These are phyloP conservation scores for Drosophila kurseongensis DNA, from an alignment of 1,140 invertebrate genomes.

Conservation along the genomic window DNA sequence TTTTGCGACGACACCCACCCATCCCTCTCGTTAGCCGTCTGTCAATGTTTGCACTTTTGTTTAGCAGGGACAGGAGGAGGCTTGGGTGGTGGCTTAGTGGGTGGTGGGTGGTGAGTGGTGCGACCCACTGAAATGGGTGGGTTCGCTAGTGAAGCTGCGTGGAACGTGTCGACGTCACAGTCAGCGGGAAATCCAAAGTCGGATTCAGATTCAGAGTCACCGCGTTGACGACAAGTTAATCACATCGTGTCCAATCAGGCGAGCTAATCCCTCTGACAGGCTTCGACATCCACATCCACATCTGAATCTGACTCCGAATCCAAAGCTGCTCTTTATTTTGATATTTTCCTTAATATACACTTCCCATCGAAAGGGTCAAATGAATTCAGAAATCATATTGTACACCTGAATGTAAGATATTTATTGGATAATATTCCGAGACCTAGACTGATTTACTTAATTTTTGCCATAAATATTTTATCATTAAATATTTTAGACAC, in stretches of 20 bases:
- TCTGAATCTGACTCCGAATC: not conserved
- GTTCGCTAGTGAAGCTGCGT: not conserved
- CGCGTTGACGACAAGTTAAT: constrained; percentile 73
- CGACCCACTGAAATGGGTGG: not conserved
- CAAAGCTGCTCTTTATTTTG: constrained; percentile 14
- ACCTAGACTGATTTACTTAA: no score
- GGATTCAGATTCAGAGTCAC: constrained; percentile 32
- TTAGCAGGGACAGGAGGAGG: constrained; percentile 20
- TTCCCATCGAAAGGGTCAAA: not conserved
- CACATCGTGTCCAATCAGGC: constrained; percentile 80
- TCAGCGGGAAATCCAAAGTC: constrained; percentile 6
- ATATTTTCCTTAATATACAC: constrained; percentile 12
- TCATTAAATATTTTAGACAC: not conserved
- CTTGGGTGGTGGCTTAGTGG: constrained; percentile 3
- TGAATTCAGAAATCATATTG: not conserved
- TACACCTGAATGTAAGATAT: not conserved
- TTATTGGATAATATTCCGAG: no score
- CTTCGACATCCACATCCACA: constrained; percentile 21
- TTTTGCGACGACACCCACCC: constrained; percentile 1
- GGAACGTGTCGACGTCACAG: constrained; percentile 53
- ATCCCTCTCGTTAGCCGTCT: constrained; percentile 6
- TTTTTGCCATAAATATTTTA: no score
- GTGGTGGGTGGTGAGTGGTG: not conserved
- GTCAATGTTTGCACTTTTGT: constrained; percentile 63
- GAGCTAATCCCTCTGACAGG: constrained; percentile 65